These are phyloP conservation scores for Labeo calbasu DNA, from an alignment of 2,797 vertebrate genomes.

Conservation along the genomic window DNA sequence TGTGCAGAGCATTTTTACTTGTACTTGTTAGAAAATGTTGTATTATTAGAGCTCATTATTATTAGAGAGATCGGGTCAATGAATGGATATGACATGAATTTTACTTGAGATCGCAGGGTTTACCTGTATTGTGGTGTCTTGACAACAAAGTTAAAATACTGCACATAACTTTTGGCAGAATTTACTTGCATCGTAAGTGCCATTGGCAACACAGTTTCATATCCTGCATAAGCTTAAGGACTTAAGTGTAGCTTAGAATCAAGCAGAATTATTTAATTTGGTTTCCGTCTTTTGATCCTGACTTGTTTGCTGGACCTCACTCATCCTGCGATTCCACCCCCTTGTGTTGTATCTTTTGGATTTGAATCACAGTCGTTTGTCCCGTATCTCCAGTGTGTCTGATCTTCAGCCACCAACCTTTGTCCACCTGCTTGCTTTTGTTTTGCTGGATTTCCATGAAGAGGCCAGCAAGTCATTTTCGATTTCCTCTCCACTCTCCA, in stretches of 20 bases:
- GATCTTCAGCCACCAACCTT: slow-evolving; percentile 46
- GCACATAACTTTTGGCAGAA: not conserved
- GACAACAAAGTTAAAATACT: too few species aligned
- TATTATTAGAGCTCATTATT: not conserved
- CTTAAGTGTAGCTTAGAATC: not conserved
- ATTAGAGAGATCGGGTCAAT: not conserved
- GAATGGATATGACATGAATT: not conserved
- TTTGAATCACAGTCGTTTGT: slow-evolving; percentile 64
- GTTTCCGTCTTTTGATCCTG: slow-evolving; percentile 58
- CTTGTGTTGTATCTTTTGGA: slow-evolving; percentile 76
- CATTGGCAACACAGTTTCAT: not conserved
- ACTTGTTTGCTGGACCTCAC: slow-evolving; percentile 73
- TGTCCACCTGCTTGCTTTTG: slow-evolving; percentile 35
- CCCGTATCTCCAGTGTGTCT: slow-evolving; percentile 36
- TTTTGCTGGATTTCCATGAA: slow-evolving; percentile 34
- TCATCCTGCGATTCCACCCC: slow-evolving; percentile 75
- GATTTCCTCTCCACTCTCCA: slow-evolving; percentile 48
- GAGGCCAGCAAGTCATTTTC: slow-evolving; percentile 41
- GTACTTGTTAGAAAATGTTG: not conserved
- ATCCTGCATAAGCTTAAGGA: not conserved
- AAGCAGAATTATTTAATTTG: slow-evolving; percentile 15
- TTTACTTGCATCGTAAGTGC: not conserved
- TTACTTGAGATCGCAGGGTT: not conserved
- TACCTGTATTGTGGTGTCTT: too few species aligned
- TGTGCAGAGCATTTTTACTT: slow-evolving; percentile 20